Evolutionary conservation across 2,797 vertebrate species (phyloP).

Genomic region (Psittacula derbiana): DNA sequence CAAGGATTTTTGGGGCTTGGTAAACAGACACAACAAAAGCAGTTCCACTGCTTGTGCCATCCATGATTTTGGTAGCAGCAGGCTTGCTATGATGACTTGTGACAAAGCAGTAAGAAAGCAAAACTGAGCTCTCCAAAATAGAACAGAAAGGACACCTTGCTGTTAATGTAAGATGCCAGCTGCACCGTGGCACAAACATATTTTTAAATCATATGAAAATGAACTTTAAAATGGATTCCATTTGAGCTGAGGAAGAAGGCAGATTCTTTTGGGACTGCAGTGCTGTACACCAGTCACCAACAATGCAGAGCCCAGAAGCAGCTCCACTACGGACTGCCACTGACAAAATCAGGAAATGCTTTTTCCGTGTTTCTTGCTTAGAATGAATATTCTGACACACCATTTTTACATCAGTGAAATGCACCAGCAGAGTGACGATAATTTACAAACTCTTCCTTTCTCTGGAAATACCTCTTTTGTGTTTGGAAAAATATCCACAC

Average conservation of each 20-base stretch:
- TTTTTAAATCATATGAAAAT: conserved; percentile 11
- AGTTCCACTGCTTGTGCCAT: background rate
- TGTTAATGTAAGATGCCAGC: background rate
- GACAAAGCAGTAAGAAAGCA: conserved; percentile 39
- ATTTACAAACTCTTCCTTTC: background rate
- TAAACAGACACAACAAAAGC: conserved; percentile 3
- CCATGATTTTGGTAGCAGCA: conserved; percentile 14
- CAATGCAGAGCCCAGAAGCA: background rate
- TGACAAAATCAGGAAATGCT: background rate
- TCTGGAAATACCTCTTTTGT: background rate
- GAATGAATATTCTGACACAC: background rate
- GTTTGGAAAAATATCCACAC: background rate
- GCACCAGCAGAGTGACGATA: background rate
- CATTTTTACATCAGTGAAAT: background rate
- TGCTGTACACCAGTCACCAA: background rate
- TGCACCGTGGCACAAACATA: background rate
- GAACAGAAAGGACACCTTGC: background rate
- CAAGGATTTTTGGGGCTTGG: background rate
- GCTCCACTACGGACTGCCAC: background rate
- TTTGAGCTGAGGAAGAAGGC: background rate
- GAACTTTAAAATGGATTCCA: background rate
- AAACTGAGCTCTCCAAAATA: conserved; percentile 13
- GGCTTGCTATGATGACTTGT: background rate
- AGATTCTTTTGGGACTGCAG: background rate
- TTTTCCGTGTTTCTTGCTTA: background rate